Evolutionary conservation across 2,888 invertebrate species (phyloP).

Genomic region (Autographa pulchrina): DNA sequence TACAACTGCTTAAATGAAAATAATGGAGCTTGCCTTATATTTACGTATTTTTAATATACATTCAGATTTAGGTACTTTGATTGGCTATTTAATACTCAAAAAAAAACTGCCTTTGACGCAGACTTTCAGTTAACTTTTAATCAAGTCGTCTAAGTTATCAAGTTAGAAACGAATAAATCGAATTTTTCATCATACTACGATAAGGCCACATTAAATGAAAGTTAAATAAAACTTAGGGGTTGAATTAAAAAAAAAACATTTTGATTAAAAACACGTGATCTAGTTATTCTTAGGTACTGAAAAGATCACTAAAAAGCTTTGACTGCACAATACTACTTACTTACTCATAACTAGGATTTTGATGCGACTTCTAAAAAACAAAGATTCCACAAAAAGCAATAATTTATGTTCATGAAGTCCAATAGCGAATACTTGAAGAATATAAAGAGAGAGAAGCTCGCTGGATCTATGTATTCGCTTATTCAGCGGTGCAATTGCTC

Average conservation of each 20-base stretch:
- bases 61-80: not conserved
- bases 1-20: too few species aligned
- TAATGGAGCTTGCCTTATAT: not conserved
- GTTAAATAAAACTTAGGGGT: not conserved
- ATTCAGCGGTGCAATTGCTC: slow-evolving; percentile 47
- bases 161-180: slow-evolving; percentile 30
- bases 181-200: slow-evolving; percentile 22
- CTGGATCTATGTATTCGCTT: slow-evolving; percentile 32
- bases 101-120: not conserved
- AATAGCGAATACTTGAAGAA: slow-evolving; percentile 12
- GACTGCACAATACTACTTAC: not conserved
- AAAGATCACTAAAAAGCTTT: not conserved
- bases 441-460: slow-evolving; percentile 24
- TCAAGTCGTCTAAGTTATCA: slow-evolving; percentile 35
- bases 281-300: not conserved
- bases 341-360: not conserved
- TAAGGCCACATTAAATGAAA: not conserved
- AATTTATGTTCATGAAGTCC: not conserved
- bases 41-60: not conserved
- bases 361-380: not conserved
- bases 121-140: slow-evolving; percentile 18
- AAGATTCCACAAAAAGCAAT: not conserved
- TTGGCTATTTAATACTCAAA: not conserved
- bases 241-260: not conserved
- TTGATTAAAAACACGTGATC: not conserved